Conservation (phyloP, 2,113 vertebrate genomes). For the Astur gentilis region DNA sequence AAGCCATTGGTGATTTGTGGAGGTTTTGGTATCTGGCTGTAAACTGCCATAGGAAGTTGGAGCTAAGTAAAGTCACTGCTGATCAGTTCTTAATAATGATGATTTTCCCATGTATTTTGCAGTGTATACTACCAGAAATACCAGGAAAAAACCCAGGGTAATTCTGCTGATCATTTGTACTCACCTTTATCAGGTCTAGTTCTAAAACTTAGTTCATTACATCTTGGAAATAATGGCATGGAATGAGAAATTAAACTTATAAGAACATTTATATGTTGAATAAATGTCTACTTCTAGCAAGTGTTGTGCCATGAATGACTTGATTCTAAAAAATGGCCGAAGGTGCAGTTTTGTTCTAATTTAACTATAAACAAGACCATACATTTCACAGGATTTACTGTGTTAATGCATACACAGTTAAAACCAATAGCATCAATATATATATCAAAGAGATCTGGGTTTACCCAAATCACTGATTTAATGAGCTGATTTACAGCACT, state of each 20-base stretch:
- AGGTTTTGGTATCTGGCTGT: neutral
- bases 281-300: neutral
- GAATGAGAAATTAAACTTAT: neutral
- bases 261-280: neutral
- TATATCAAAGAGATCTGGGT: neutral
- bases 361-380: neutral
- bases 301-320: neutral
- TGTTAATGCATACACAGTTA: neutral
- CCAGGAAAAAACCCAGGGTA: rapidly evolving
- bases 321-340: neutral
- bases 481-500: neutral
- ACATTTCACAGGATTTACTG: neutral
- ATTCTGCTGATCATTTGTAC: neutral
- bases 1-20: neutral
- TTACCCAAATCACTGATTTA: neutral
- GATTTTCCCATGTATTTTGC: neutral
- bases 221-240: neutral
- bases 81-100: neutral
- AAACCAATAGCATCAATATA: neutral
- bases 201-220: neutral
- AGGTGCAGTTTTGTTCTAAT: neutral
- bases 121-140: neutral
- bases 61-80: neutral
- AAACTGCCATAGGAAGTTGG: neutral
- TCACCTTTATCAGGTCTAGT: neutral